Conservation (phyloP, 1,140 invertebrate species). For the Macrocentrus cingulum region DNA sequence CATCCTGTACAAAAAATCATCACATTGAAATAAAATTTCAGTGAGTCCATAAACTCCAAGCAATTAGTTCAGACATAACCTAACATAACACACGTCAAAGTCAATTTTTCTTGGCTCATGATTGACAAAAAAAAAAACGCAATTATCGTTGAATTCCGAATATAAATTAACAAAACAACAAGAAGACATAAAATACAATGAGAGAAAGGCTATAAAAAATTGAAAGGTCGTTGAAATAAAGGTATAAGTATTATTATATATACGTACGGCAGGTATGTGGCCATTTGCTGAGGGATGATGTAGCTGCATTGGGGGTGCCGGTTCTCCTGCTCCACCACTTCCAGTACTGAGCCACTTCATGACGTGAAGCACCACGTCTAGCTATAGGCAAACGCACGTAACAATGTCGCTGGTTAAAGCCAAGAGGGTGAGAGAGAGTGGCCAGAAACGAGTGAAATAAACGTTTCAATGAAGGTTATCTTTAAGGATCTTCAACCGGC, state of each 20-base stretch:
- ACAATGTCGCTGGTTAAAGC: not conserved
- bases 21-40: too few species aligned
- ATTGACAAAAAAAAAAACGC: too few species aligned
- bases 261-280: conserved; percentile 52
- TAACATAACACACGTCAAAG: not conserved
- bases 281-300: conserved; percentile 56
- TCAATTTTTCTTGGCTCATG: too few species aligned
- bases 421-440: conserved; percentile 15
- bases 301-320: conserved; percentile 57
- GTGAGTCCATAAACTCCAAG: conserved; percentile 24
- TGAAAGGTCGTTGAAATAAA: too few species aligned
- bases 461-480: conserved; percentile 26
- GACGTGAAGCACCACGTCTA: conserved; percentile 30
- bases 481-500: conserved; percentile 19
- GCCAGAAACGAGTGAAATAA: conserved; percentile 4
- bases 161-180: too few species aligned
- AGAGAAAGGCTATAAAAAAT: too few species aligned
- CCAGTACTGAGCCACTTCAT: conserved; percentile 58
- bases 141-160: too few species aligned
- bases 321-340: conserved; percentile 53
- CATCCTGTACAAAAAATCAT: conserved; percentile 41
- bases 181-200: too few species aligned
- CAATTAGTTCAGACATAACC: not conserved
- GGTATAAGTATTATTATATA: too few species aligned
- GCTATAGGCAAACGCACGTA: not conserved